phyloP scores from a whole-genome alignment of 2,113 vertebrate genomes.

The Axis porcinus region DNA sequence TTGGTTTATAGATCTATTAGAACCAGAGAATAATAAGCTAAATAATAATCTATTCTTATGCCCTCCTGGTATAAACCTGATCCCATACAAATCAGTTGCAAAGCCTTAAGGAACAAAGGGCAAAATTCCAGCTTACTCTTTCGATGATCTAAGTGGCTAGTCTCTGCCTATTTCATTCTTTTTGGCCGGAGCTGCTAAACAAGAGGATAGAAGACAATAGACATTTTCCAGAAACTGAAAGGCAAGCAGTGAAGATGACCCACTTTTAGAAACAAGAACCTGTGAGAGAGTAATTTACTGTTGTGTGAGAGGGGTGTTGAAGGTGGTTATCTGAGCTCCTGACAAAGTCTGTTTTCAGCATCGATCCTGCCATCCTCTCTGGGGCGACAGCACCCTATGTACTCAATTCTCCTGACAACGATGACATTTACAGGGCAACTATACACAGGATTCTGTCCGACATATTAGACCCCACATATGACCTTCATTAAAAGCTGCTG shows the following conservation, averaged over 20 bases:
- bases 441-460: not conserved
- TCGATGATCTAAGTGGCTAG: not conserved
- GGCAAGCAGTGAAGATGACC: constrained; percentile 42
- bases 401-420: not conserved
- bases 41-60: not conserved
- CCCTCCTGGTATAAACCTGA: not conserved
- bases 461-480: not conserved
- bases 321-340: not conserved
- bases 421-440: not conserved
- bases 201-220: constrained; percentile 19
- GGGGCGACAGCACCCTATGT: not conserved
- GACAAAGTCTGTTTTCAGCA: not conserved
- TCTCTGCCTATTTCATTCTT: not conserved
- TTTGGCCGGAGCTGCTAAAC: not conserved
- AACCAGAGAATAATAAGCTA: not conserved
- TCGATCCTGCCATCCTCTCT: not conserved
- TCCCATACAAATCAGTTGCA: not conserved
- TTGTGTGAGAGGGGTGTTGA: not conserved
- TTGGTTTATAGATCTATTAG: not conserved
- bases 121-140: not conserved
- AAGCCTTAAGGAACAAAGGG: not conserved
- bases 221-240: constrained; percentile 23
- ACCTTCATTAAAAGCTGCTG: not conserved
- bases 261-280: constrained; percentile 55
- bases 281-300: not conserved